Evolutionary conservation across 2,113 vertebrate species (phyloP).

Genomic region (Tonatia bakeri): DNA sequence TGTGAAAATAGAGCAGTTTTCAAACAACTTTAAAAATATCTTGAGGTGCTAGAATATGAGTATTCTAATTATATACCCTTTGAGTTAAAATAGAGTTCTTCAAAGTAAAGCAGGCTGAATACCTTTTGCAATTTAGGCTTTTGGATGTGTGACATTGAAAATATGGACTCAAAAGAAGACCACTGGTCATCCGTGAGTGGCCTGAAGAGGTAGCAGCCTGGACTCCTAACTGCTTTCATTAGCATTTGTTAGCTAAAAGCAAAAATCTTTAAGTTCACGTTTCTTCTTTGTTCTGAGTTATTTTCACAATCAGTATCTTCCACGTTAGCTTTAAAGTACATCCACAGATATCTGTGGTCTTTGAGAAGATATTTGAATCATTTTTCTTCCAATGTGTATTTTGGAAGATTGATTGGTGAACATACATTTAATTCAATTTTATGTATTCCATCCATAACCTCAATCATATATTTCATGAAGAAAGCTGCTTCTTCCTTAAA

Average conservation of each 20-base stretch:
- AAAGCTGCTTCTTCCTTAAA: not conserved
- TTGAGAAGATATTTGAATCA: not conserved
- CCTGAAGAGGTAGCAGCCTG: not conserved
- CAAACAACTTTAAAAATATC: conserved; percentile 75
- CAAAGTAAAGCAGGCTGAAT: conserved; percentile 53
- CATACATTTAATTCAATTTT: conserved; percentile 39
- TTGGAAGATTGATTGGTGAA: not conserved
- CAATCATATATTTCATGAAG: not conserved
- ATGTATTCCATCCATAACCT: not conserved
- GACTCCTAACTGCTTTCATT: not conserved
- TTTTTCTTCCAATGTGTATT: not conserved
- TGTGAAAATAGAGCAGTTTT: conserved; percentile 68
- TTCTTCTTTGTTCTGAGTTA: not conserved
- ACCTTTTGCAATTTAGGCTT: conserved; percentile 43
- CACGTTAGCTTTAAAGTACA: not conserved
- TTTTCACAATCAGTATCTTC: not conserved
- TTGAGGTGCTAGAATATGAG: conserved; percentile 69
- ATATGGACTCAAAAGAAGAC: not conserved
- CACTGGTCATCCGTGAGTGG: not conserved
- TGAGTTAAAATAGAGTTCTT: conserved; percentile 66
- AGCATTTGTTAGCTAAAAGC: not conserved
- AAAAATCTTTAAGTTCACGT: not conserved
- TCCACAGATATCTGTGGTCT: not conserved
- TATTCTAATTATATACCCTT: conserved; percentile 69
- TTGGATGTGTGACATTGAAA: conserved; percentile 9